Conservation (phyloP, 2,797 vertebrate genomes). For the Pogoniulus pusillus region DNA sequence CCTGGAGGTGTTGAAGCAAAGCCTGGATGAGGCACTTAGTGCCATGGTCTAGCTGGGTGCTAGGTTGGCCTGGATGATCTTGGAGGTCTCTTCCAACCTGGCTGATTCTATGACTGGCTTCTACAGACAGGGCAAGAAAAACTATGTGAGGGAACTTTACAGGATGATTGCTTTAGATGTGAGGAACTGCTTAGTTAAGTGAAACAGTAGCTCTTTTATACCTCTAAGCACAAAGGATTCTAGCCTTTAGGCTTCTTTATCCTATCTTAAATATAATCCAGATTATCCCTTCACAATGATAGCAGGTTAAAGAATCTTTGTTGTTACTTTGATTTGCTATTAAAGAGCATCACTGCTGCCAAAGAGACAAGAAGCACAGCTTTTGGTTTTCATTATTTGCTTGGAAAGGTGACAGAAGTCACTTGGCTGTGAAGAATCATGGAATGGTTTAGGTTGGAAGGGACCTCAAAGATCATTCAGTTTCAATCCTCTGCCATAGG, state of each 20-base stretch:
- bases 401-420: neutral
- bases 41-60: too few species aligned
- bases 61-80: too few species aligned
- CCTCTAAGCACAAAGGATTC: neutral
- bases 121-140: neutral
- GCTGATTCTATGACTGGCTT: too few species aligned
- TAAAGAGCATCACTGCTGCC: neutral
- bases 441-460: too few species aligned
- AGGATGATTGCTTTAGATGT: neutral
- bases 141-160: neutral
- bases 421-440: neutral
- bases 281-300: neutral
- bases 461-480: too few species aligned
- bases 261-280: neutral
- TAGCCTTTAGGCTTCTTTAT: neutral
- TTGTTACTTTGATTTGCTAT: conserved; percentile 3
- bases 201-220: neutral
- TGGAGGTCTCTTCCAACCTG: too few species aligned
- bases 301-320: neutral
- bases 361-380: neutral
- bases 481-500: too few species aligned
- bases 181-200: neutral
- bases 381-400: neutral
- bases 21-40: too few species aligned
- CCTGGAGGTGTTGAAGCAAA: too few species aligned